Evolutionary conservation across 2,113 vertebrate genomes (phyloP), one percentile per base, ranked within the genome.

Genomic region (Larimichthys crocea): DNA sequence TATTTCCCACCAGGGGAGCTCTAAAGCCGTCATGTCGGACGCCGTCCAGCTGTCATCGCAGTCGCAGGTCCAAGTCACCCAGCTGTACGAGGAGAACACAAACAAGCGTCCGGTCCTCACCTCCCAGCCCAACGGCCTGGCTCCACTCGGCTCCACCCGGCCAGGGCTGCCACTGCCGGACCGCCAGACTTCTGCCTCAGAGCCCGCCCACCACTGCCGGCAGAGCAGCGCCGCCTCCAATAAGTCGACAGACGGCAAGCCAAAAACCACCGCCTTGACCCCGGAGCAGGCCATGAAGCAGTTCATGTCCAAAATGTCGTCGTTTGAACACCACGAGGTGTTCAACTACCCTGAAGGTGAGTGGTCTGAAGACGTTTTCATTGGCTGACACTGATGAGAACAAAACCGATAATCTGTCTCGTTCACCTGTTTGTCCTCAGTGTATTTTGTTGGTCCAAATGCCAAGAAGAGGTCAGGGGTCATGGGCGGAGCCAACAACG

Each of bases 211-310:
- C 42, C 89, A 91, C 61, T 88, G 96, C 50, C 96, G 97, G 69
- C 97, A 98, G 92, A 95, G 96, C 78, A 99, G 96, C 92, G 96
- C 97, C 75, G 87, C 96, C 77, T 97, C 98, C 80, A 95, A 96
- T 75, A 99, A 98, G 94, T 95, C 96, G 14, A 96, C 50, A 0
- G 92, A 93, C 67, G 16, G 77, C 68, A 93, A 98, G 87, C 89
- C 94, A 31, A 99, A 98, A 94, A 50, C 94, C 35, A 75, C 86
- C 1, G 72, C 94, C 24, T 77, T 97, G 94, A 94, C 96, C 6
- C 96, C 98, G 0, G 98, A 99, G 42, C 97, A 97, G 92, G 96
- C 97, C 88, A 97, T 99, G 97, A 99, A 99, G 94, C 98, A 99
- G 95, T 97, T 97, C 94, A 96, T 98, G 97, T 95, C 97, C 91